phyloP scores from a whole-genome alignment of 1,140 invertebrate genomes.

The Copidosoma floridanum region DNA sequence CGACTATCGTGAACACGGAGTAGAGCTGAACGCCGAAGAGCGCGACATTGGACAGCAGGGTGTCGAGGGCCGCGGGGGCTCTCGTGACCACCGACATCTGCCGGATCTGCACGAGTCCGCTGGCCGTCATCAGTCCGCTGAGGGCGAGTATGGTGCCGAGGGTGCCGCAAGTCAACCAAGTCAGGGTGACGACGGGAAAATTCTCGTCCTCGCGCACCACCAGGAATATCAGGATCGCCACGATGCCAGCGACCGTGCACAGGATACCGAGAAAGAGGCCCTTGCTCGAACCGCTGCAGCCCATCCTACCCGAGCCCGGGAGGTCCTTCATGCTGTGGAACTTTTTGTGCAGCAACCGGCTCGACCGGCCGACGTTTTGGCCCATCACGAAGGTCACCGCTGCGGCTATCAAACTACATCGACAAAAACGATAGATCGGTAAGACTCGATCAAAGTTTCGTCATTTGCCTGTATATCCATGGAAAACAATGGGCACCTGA shows the following conservation, averaged over 20 bases:
- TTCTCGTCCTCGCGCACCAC: constrained; percentile 62
- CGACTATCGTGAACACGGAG: constrained; percentile 60
- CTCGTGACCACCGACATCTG: constrained; percentile 54
- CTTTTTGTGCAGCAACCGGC: constrained; percentile 44
- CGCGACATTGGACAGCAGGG: constrained; percentile 56
- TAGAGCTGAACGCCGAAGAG: constrained; percentile 62
- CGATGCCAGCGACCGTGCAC: constrained; percentile 62
- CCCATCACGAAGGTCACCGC: constrained; percentile 66
- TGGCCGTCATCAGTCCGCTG: constrained; percentile 46
- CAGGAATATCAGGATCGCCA: constrained; percentile 66
- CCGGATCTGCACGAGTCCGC: constrained; percentile 52
- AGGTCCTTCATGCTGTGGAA: constrained; percentile 46
- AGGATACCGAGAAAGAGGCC: constrained; percentile 65
- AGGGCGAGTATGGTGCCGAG: constrained; percentile 51
- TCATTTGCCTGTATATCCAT: background rate
- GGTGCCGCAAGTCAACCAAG: constrained; percentile 54
- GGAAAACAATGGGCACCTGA: constrained; percentile 46
- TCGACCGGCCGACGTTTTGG: constrained; percentile 58
- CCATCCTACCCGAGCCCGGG: constrained; percentile 44
- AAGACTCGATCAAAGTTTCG: too few species aligned
- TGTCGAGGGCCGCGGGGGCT: constrained; percentile 54
- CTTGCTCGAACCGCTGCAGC: constrained; percentile 62
- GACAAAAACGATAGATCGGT: background rate
- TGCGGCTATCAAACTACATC: constrained; percentile 60
- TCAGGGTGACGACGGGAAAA: constrained; percentile 53